Evolutionary conservation across 2,888 invertebrate species (phyloP).

Genomic region (Pachycephus smyrnensis): DNA sequence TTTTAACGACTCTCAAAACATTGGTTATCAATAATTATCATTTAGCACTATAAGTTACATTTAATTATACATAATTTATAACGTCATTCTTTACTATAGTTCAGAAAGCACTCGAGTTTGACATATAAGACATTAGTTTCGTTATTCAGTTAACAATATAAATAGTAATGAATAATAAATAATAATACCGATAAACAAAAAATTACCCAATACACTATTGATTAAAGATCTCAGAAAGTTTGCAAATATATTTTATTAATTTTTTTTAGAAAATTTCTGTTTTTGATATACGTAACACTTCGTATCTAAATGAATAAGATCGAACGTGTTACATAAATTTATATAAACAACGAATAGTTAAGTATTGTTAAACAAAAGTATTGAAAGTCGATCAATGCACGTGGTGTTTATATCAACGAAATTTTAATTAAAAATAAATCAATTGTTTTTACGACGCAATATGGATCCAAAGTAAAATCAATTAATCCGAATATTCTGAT

Average conservation of each 20-base stretch:
- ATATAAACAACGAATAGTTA: background rate
- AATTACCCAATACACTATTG: background rate
- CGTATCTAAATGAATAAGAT: background rate
- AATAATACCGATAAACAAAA: background rate
- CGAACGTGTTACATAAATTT: background rate
- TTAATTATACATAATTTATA: background rate
- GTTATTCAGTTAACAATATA: background rate
- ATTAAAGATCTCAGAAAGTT: background rate
- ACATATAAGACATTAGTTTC: background rate
- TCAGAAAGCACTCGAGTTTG: background rate
- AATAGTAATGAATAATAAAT: background rate
- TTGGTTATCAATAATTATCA: background rate
- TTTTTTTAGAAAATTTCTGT: background rate
- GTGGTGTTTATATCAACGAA: too few species aligned
- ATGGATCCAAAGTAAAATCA: background rate
- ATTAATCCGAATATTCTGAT: background rate
- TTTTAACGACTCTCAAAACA: background rate
- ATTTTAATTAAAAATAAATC: background rate
- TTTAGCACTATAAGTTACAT: background rate
- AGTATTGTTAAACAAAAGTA: background rate
- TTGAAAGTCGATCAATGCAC: background rate
- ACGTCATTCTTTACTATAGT: background rate
- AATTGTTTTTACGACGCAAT: background rate
- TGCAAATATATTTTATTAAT: slow-evolving; percentile 21
- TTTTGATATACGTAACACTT: background rate